Evolutionary conservation across 2,113 vertebrate species (phyloP).

Genomic region (Noctilio leporinus): DNA sequence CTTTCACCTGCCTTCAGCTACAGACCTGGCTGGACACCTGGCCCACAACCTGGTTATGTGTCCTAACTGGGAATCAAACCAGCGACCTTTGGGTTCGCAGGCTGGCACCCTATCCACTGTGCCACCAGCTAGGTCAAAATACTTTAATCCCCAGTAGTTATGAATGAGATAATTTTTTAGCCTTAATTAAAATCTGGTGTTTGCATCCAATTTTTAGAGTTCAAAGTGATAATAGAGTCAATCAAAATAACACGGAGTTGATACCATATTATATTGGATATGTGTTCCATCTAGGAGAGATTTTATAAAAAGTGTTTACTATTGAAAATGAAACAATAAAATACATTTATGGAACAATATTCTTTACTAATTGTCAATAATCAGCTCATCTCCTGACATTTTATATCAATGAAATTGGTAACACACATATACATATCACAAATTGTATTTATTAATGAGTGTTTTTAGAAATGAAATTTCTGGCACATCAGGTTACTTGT

Average conservation of each 20-base stretch:
- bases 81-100: no score
- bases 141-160: not conserved
- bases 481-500: not conserved
- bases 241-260: not conserved
- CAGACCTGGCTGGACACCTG: no score
- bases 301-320: not conserved
- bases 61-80: no score
- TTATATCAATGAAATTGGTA: not conserved
- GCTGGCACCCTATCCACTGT: no score
- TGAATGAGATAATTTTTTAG: not conserved
- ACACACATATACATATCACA: not conserved
- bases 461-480: not conserved
- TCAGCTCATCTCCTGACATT: not conserved
- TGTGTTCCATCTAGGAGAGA: not conserved
- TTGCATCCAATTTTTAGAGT: not conserved
- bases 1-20: no score
- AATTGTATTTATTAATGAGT: not conserved
- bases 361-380: not conserved
- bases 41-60: no score
- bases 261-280: not conserved
- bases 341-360: not conserved
- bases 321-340: conserved; percentile 9
- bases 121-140: no score
- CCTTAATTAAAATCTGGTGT: not conserved
- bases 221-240: not conserved